A percentile compares a stretch with the other conserved stretches of the same genome.
Conservation (phyloP, 1,140 invertebrate species). For the Diabrotica undecimpunctata region DNA sequence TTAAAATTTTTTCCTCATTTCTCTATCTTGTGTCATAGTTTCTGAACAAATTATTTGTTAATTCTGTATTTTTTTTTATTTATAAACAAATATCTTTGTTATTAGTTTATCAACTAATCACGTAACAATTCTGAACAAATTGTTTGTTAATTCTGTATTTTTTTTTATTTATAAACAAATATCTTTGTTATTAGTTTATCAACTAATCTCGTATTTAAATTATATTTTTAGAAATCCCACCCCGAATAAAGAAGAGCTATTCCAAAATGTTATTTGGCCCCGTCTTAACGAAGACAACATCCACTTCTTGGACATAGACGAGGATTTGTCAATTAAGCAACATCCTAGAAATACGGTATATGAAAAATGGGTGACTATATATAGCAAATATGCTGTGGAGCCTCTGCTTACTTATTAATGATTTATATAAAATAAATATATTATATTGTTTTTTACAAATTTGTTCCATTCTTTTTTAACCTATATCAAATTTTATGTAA, state of each 20-base stretch:
- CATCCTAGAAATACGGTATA: slow-evolving; percentile 9
- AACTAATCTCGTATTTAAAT: too few species aligned
- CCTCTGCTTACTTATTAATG: neutral
- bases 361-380: slow-evolving; percentile 10
- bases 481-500: too few species aligned
- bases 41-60: neutral
- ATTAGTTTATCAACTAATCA: too few species aligned
- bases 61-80: neutral
- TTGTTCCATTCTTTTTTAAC: too few species aligned
- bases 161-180: too few species aligned
- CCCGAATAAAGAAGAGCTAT: slow-evolving; percentile 5
- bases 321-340: neutral
- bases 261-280: slow-evolving; percentile 8
- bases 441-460: too few species aligned
- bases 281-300: neutral
- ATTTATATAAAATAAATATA: neutral
- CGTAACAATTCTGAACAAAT: too few species aligned
- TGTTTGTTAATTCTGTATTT: neutral
- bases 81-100: too few species aligned
- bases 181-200: too few species aligned
- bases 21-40: too few species aligned
- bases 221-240: slow-evolving; percentile 16
- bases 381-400: neutral
- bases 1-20: too few species aligned
- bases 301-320: slow-evolving; percentile 5